Percentiles rank a stretch among this genome's conserved stretches.
Evolutionary conservation across 1,140 invertebrate species (phyloP).

Genomic region (Drosophila mojavensis): DNA sequence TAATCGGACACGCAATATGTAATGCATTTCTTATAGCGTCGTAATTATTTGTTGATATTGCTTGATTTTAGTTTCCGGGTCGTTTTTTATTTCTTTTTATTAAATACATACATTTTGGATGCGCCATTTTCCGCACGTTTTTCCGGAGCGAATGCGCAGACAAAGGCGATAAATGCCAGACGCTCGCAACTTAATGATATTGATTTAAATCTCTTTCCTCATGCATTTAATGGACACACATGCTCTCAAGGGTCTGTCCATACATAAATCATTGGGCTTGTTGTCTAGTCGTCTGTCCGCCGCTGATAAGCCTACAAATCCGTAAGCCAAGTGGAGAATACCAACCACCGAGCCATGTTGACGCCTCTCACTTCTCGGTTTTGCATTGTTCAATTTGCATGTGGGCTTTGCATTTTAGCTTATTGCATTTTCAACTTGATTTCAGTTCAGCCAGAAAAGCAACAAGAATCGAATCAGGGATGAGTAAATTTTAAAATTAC

Average conservation of each 20-base stretch:
- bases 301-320: slow-evolving; percentile 53
- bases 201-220: slow-evolving; percentile 33
- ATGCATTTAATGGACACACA: slow-evolving; percentile 31
- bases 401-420: slow-evolving; percentile 18
- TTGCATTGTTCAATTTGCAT: slow-evolving; percentile 35
- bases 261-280: slow-evolving; percentile 23
- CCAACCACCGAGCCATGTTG: slow-evolving; percentile 37
- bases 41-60: slow-evolving; percentile 53
- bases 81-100: slow-evolving; percentile 2
- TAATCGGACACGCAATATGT: slow-evolving; percentile 64
- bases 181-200: slow-evolving; percentile 30
- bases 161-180: slow-evolving; percentile 44
- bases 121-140: slow-evolving; percentile 65
- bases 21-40: slow-evolving; percentile 46
- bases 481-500: background rate
- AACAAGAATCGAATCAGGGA: slow-evolving; percentile 16
- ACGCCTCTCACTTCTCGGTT: background rate
- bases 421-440: slow-evolving; percentile 40
- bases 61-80: slow-evolving; percentile 54
- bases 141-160: slow-evolving; percentile 34
- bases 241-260: background rate
- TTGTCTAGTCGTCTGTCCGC: slow-evolving; percentile 27
- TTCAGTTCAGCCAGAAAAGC: slow-evolving; percentile 10
- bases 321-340: slow-evolving; percentile 21
- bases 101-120: slow-evolving; percentile 29